Base-by-base conservation (phyloP, 2,888 invertebrate genomes). In the Yponomeuta evonymella region DNA sequence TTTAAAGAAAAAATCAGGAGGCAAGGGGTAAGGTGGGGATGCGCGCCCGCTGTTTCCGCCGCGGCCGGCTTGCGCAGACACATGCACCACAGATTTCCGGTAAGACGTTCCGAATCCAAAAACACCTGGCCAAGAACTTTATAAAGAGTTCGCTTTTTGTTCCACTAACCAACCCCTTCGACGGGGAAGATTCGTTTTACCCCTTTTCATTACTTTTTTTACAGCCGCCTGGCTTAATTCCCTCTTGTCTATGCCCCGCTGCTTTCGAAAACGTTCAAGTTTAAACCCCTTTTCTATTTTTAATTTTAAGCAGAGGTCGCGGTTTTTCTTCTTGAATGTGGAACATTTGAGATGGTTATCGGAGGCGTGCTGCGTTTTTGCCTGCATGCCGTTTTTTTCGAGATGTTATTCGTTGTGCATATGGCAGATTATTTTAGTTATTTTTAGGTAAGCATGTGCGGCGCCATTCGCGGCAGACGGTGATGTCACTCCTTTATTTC, bases 81-180 rank as follows among this genome's bases (percentile, higher is more conserved):
- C 85, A 88, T 88, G 88, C 85, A 83, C 82, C 87, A 83, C 88
- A 89, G 89, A 91, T 90, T 89, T 90, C 90, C 90, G 90, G 90
- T 83, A 89, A 87, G 86, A 82, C 84, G 83, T 79, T 83, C 81
- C 83, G 79, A 83, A 82, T 83, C 77, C 75, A 74, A 80, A 81
- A 80, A 83, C 91, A 92, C 91, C 91, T 92, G 91, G 91, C 79
- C 81, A 85, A 83, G 82, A 83, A 86, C 82, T 82, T 58, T 80
- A 79, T 70, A 83, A 83, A 80, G 79, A 81, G 79, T 81, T 79
- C 79, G 84, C 68, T 88, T 87, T 87, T 89, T 70, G 70, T 70
- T 70, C 70, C 70, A 80, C 78, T 82, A 77, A 58, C 51, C 81
- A 83, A 88, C 87, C 89, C 70, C 86, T 86, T 86, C 82, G 74